Base-by-base conservation (phyloP, 1,140 invertebrate species). In the Zaprionus taronus region DNA sequence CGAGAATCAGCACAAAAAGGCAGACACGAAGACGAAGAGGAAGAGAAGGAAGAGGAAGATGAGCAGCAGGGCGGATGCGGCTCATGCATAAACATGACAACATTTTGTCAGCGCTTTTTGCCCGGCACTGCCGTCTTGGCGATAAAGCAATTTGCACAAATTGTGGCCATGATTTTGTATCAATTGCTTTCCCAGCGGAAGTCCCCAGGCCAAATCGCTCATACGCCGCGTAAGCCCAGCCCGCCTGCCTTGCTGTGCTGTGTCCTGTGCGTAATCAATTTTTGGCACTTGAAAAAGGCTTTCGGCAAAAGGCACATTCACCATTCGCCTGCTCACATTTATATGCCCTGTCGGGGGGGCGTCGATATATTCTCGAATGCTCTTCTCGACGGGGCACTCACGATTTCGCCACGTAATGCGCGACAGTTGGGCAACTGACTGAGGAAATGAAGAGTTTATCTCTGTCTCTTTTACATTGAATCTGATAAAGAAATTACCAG, bases 51-150 rank as follows among this genome's bases (percentile, higher is more conserved):
- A n/a, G 5, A 1, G 14, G 41, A 47, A 47, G 15, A 47, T 47
- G 15, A 17, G n/a, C 15, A 47, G 5, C n/a, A 9, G 47, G 22
- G 47, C 20, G 9, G 17, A 36, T 26, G 11, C 20, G 47, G 44
- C 77, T 83, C 83, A 86, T 86, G 83, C 80, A 86, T 87, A 86
- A 86, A 83, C 80, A 87, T 85, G 83, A 77, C 83, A 85, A 56
- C 66, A 74, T 73, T 86, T 81, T 80, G 80, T 87, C 77, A 82
- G 71, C 77, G 66, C 28, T 56, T 69, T 65, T 47, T 53, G 47
- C 62, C 26, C 66, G 14, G 5, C 26, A 55, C 71, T 51, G 22
- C 34, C 20, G 14, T 36, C 41, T 47, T 51, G 22, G 38, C 73
- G 67, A 77, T 81, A 79, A 77, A 77, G 81, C 81, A 84, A 84